Percentiles rank a stretch among this genome's conserved stretches.
These are phyloP conservation scores for Ditula angustiorana DNA, from an alignment of 2,888 invertebrate genomes.

Conservation along the genomic window DNA sequence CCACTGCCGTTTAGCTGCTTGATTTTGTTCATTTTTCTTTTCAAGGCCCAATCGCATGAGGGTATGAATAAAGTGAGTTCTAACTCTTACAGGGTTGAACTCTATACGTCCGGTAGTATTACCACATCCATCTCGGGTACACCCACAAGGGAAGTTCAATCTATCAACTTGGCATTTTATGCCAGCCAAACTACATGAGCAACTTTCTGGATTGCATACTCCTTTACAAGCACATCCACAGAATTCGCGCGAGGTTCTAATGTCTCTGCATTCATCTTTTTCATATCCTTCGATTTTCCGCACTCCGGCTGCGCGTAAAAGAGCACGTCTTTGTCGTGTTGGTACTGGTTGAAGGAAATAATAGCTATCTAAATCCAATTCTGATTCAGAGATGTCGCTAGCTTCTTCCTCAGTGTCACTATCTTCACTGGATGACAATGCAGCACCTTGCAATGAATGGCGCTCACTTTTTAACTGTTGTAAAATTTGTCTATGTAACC, in stretches of 20 bases:
- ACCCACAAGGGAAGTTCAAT: constrained; percentile 98
- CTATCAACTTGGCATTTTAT: constrained; percentile 99
- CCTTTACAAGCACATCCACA: constrained; percentile 97
- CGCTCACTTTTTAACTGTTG: constrained; percentile 90
- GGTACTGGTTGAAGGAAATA: constrained; percentile 97
- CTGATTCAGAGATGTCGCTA: constrained; percentile 92
- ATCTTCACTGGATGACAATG: constrained; percentile 91
- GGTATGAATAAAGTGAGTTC: constrained; percentile 98
- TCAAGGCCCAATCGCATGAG: constrained; percentile 96
- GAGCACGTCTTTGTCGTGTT: constrained; percentile 94
- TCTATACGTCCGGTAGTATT: constrained; percentile 97
- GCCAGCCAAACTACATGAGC: constrained; percentile 96
- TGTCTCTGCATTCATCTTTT: constrained; percentile 97
- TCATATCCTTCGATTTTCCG: constrained; percentile 96
- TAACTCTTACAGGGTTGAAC: constrained; percentile 97
- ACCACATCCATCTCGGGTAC: constrained; percentile 96
- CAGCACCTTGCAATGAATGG: constrained; percentile 80
- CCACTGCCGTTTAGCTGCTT: constrained; percentile 80
- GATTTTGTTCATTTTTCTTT: constrained; percentile 90
- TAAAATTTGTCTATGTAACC: constrained; percentile 93
- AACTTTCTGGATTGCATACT: constrained; percentile 97
- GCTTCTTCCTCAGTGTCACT: constrained; percentile 94
- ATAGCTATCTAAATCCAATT: constrained; percentile 94
- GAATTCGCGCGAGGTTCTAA: constrained; percentile 95
- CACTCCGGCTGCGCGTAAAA: constrained; percentile 96